A percentile compares a stretch with the other conserved stretches of the same genome.
Conservation (phyloP, 2,888 invertebrate genomes). For the Machimus rusticus region DNA sequence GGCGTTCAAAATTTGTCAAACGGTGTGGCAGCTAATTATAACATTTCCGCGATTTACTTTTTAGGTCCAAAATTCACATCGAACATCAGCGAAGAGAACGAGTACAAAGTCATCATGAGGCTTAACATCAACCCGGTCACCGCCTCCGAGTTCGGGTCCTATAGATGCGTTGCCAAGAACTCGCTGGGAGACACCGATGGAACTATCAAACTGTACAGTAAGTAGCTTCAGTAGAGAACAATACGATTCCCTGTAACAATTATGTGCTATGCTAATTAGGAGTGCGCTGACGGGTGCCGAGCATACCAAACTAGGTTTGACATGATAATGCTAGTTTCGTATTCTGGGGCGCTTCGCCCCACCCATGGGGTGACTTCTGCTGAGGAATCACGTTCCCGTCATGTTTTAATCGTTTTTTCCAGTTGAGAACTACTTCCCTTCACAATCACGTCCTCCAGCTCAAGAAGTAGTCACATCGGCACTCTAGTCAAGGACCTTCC, state of each 20-base stretch:
- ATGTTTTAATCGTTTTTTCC: constrained; percentile 45
- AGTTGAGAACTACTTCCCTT: constrained; percentile 37
- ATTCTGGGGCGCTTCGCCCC: neutral
- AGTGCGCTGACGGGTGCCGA: constrained; percentile 33
- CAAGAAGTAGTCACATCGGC: neutral
- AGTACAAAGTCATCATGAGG: constrained; percentile 80
- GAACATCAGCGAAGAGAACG: constrained; percentile 72
- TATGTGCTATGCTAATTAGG: constrained; percentile 48
- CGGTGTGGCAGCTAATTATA: constrained; percentile 26
- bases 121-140: constrained; percentile 75
- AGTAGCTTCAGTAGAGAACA: constrained; percentile 62
- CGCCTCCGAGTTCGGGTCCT: constrained; percentile 76
- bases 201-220: constrained; percentile 82
- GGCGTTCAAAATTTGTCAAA: constrained; percentile 3
- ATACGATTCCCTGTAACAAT: constrained; percentile 46
- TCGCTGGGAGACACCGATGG: constrained; percentile 85
- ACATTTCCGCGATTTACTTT: constrained; percentile 49
- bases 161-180: constrained; percentile 85
- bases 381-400: constrained; percentile 40
- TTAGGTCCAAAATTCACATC: constrained; percentile 76
- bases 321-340: constrained; percentile 42
- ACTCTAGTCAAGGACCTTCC: constrained; percentile 24
- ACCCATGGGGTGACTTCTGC: constrained; percentile 24
- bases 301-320: constrained; percentile 45
- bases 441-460: constrained; percentile 43